Evolutionary conservation across 2,797 vertebrate species (phyloP).

Genomic region (Poeciliopsis turneri): DNA sequence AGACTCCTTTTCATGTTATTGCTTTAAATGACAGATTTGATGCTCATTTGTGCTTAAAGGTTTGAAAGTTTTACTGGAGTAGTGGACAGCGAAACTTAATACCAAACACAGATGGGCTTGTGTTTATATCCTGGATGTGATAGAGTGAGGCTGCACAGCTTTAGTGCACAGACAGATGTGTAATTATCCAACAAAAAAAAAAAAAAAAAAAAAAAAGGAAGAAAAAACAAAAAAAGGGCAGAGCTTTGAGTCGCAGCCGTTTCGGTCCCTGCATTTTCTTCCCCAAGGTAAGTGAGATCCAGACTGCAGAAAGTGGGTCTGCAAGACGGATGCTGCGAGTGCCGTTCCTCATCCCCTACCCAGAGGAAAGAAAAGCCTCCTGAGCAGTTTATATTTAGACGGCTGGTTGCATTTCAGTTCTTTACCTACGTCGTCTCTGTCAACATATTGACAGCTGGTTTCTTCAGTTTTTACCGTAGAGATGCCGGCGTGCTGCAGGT

Average conservation of each 20-base stretch:
- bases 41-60: conserved; percentile 26
- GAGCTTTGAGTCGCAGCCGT: conserved; percentile 37
- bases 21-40: conserved; percentile 45
- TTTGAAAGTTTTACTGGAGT: conserved; percentile 36
- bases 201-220: conserved; percentile 52
- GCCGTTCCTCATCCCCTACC: conserved; percentile 62
- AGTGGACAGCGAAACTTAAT: conserved; percentile 49
- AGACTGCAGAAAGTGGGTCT: conserved; percentile 79
- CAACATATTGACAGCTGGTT: conserved; percentile 63
- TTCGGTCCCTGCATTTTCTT: conserved; percentile 46
- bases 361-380: conserved; percentile 66
- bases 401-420: conserved; percentile 62
- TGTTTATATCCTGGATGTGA: conserved; percentile 49
- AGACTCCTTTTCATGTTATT: conserved; percentile 5
- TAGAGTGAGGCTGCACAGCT: conserved; percentile 16
- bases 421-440: conserved; percentile 62
- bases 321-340: conserved; percentile 75
- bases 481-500: conserved; percentile 31
- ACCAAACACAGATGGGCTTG: conserved; percentile 42
- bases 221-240: conserved; percentile 34
- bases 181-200: conserved; percentile 60
- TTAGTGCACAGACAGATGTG: conserved; percentile 49
- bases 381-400: conserved; percentile 78
- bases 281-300: conserved; percentile 56
- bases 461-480: conserved; percentile 32